A percentile compares a stretch with the other conserved stretches of the same genome.
Conservation (phyloP, 2,113 vertebrate species). For the Otis tarda region DNA sequence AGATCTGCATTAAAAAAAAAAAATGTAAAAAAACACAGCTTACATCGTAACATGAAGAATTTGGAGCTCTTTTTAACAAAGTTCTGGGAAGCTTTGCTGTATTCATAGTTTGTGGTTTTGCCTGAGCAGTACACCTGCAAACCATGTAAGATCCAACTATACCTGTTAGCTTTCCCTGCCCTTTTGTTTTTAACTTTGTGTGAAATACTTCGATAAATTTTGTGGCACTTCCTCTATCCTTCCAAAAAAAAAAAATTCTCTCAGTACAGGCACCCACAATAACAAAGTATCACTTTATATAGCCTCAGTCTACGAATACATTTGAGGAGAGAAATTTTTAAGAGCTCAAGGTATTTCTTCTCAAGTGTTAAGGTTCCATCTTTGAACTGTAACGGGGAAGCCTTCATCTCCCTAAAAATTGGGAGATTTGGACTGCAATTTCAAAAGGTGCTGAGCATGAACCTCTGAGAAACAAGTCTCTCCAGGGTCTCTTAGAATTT, state of each 20-base stretch:
- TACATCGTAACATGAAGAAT: background rate
- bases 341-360: background rate
- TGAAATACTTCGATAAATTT: background rate
- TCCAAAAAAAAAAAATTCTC: background rate
- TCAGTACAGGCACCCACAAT: background rate
- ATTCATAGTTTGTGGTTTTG: background rate
- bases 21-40: background rate
- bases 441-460: background rate
- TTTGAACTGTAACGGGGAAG: background rate
- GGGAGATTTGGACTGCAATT: background rate
- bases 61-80: background rate
- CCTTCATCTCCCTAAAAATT: background rate
- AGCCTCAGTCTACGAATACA: background rate
- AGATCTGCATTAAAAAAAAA: background rate
- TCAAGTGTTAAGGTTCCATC: background rate
- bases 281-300: background rate
- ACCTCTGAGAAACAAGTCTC: background rate
- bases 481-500: background rate
- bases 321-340: background rate
- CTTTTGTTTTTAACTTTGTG: background rate
- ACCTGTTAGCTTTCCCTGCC: background rate
- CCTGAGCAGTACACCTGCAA: conserved; percentile 17
- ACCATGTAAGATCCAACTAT: background rate
- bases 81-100: background rate
- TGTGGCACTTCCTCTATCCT: background rate